These are phyloP conservation scores for Cephus pulcher DNA, from an alignment of 2,888 invertebrate genomes.

Conservation along the genomic window DNA sequence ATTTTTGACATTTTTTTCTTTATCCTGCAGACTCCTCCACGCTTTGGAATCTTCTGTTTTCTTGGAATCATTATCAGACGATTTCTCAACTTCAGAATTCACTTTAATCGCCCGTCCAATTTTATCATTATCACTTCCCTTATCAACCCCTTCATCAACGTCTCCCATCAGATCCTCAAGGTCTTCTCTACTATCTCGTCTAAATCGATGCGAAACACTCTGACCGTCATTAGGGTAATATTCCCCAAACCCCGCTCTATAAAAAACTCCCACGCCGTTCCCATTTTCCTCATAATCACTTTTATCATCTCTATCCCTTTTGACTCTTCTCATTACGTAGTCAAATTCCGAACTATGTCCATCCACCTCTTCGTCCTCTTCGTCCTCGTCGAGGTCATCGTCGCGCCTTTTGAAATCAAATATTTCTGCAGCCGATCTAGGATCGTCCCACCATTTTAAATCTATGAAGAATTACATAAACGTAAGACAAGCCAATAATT, in stretches of 20 bases:
- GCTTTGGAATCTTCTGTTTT: background rate
- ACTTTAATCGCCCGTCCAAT: background rate
- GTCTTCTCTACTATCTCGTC: background rate
- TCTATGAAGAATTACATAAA: background rate
- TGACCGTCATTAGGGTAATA: slow-evolving; percentile 22
- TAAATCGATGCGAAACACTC: background rate
- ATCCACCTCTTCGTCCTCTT: slow-evolving; percentile 16
- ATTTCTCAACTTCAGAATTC: background rate
- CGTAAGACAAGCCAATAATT: slow-evolving; percentile 6
- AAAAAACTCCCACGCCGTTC: slow-evolving; percentile 19
- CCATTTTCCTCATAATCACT: slow-evolving; percentile 14
- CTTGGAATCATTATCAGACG: background rate
- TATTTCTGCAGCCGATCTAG: slow-evolving; percentile 12
- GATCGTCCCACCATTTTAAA: slow-evolving; percentile 23
- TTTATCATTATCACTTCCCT: background rate
- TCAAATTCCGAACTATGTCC: slow-evolving; percentile 13
- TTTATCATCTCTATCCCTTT: slow-evolving; percentile 24
- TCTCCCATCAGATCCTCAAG: background rate
- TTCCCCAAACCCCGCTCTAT: slow-evolving; percentile 28
- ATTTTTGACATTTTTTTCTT: background rate
- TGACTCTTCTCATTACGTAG: slow-evolving; percentile 23
- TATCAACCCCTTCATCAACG: background rate
- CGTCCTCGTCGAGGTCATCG: slow-evolving; percentile 10
- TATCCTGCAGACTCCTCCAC: background rate
- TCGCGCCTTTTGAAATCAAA: slow-evolving; percentile 21